These are phyloP conservation scores for Epinotia brunnichana DNA, from an alignment of 2,888 invertebrate genomes.

Conservation along the genomic window DNA sequence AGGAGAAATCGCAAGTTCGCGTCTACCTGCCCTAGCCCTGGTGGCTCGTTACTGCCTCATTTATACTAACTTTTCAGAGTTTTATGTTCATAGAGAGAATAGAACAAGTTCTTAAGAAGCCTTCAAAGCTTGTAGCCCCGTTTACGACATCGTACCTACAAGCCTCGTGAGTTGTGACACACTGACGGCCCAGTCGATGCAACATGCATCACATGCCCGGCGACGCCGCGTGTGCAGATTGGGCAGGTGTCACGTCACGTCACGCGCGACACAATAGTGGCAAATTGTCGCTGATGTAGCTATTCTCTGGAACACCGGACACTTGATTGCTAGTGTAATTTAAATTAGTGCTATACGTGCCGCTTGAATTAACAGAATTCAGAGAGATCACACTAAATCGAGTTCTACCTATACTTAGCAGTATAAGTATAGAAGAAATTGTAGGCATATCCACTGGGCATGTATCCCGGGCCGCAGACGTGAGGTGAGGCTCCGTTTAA, in stretches of 20 bases:
- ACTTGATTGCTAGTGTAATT: conserved; percentile 26
- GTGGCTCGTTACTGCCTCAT: conserved; percentile 8
- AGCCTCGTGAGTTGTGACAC: not conserved
- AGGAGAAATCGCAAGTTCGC: conserved; percentile 9
- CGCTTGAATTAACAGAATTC: not conserved
- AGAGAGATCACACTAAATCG: not conserved
- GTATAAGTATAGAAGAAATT: not conserved
- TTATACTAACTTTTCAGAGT: conserved; percentile 7
- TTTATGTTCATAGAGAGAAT: conserved; percentile 4
- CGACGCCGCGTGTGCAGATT: not conserved
- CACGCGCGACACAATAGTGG: conserved; percentile 13
- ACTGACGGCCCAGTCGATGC: not conserved
- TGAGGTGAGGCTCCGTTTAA: conserved; percentile 29
- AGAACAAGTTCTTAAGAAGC: conserved; percentile 7
- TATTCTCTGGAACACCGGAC: not conserved
- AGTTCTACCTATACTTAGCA: not conserved
- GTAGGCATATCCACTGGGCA: conserved; percentile 1
- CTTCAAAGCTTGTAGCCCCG: not conserved
- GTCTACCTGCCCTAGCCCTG: conserved; percentile 2
- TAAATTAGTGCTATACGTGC: not conserved
- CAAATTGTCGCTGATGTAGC: conserved; percentile 17
- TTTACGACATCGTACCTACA: not conserved
- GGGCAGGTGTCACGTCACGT: not conserved
- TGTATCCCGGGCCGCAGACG: not conserved
- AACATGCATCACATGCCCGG: no score